A percentile compares a stretch with the other conserved stretches of the same genome.
Conservation (phyloP, 2,797 vertebrate species). For the Rhabdophis nuchalis region DNA sequence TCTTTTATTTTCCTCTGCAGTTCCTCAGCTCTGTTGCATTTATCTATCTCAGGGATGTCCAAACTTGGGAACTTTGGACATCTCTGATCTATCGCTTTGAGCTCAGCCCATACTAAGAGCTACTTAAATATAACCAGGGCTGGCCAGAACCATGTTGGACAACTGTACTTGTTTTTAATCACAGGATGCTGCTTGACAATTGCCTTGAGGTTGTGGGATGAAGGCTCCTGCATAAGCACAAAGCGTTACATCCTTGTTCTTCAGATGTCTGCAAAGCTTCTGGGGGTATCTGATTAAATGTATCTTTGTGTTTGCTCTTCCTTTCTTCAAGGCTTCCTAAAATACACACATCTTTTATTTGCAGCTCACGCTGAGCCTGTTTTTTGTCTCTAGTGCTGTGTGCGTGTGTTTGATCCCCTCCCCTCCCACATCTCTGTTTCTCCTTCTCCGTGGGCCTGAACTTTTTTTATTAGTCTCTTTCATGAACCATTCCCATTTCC, state of each 20-base stretch:
- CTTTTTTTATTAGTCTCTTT: slow-evolving; percentile 31
- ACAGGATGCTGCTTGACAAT: not conserved
- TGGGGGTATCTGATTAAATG: slow-evolving; percentile 33
- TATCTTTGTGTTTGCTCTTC: slow-evolving; percentile 17
- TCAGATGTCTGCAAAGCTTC: slow-evolving; percentile 31
- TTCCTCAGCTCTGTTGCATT: not conserved
- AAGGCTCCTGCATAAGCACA: not conserved
- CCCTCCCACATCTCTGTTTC: not conserved
- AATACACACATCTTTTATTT: slow-evolving; percentile 23
- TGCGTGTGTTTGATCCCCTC: slow-evolving; percentile 20
- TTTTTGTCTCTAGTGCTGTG: slow-evolving; percentile 18
- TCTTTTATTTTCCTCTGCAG: not conserved
- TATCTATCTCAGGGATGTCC: too few relatives aligned
- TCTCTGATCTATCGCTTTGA: not conserved
- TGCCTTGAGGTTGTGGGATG: slow-evolving; percentile 5
- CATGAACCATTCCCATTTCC: slow-evolving; percentile 25
- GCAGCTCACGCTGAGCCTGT: slow-evolving; percentile 16
- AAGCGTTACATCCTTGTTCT: slow-evolving; percentile 2
- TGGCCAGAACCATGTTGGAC: not conserved
- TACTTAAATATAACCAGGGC: not conserved
- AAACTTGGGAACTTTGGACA: too few relatives aligned
- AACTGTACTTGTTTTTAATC: not conserved
- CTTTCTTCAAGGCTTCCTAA: slow-evolving; percentile 19
- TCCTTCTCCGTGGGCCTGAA: slow-evolving; percentile 17
- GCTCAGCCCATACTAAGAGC: not conserved